A percentile compares a stretch with the other conserved stretches of the same genome.
Conservation (phyloP, 2,113 vertebrate genomes). For the Hassar affinis region DNA sequence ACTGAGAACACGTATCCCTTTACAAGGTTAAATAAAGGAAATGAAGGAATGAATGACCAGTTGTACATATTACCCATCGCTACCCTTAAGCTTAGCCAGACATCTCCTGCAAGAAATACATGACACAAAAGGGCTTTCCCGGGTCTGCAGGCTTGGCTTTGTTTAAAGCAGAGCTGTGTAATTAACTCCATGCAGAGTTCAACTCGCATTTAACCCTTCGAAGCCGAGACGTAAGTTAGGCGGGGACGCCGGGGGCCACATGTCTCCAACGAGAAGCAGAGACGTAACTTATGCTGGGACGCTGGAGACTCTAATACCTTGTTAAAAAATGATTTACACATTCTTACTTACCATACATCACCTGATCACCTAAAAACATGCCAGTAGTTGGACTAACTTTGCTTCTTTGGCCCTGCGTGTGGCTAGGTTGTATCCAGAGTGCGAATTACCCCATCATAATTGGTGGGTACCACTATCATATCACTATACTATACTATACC, state of each 20-base stretch:
- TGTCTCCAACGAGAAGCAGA: not conserved
- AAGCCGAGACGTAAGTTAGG: not conserved
- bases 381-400: not conserved
- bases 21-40: conserved; percentile 14
- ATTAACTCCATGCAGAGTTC: conserved; percentile 33
- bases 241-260: not conserved
- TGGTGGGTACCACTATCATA: too few relatives aligned
- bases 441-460: too few relatives aligned
- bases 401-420: not conserved
- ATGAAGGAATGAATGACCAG: conserved; percentile 18
- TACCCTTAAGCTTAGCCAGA: conserved; percentile 12
- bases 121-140: not conserved
- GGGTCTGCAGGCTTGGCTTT: conserved; percentile 12
- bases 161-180: not conserved
- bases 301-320: not conserved
- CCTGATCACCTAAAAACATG: not conserved
- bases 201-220: conserved; percentile 9
- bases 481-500: too few relatives aligned
- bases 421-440: too few relatives aligned
- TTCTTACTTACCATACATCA: too few relatives aligned
- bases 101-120: conserved; percentile 13
- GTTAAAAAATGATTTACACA: conserved; percentile 9
- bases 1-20: not conserved
- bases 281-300: not conserved
- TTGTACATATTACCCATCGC: not conserved